Percentiles rank a stretch among this genome's conserved stretches.
phyloP scores from a whole-genome alignment of 2,113 vertebrate species.

The Peucedramus taeniatus region DNA sequence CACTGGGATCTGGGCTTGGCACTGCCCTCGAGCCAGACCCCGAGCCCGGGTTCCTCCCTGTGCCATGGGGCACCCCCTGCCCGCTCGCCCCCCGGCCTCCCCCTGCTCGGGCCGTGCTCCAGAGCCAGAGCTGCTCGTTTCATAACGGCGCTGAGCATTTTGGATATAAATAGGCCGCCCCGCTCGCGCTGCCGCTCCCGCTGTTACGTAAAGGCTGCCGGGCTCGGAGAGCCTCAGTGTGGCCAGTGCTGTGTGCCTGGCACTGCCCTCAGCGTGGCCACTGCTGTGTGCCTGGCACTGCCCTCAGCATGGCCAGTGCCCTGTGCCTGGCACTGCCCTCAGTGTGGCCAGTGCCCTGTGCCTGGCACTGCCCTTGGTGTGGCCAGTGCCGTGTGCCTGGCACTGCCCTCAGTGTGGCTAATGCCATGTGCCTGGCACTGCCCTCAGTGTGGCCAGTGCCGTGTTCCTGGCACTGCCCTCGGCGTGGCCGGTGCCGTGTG shows the following conservation, averaged over 20 bases:
- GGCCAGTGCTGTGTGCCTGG: not conserved
- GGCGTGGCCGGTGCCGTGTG: not conserved
- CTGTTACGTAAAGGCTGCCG: constrained; percentile 10
- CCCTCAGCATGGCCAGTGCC: rapidly evolving
- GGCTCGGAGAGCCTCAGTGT: not conserved
- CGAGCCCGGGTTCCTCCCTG: rapidly evolving
- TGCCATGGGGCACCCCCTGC: not conserved
- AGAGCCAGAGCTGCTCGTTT: not conserved
- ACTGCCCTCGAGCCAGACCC: too few species aligned
- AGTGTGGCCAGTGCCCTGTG: not conserved
- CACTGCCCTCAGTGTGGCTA: not conserved
- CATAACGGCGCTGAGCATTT: not conserved
- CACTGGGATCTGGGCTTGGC: not conserved
- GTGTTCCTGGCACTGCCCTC: not conserved
- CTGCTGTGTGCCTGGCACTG: not conserved
- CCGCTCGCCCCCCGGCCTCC: rapidly evolving
- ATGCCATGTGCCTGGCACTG: not conserved
- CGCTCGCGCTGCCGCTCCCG: not conserved
- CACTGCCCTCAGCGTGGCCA: not conserved
- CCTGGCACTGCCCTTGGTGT: rapidly evolving
- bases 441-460: not conserved
- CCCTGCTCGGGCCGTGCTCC: not conserved
- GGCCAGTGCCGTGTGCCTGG: not conserved
- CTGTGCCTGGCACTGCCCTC: not conserved
- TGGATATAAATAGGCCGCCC: constrained; percentile 49